phyloP scores from a whole-genome alignment of 2,113 vertebrate species.

The Xiphophorus couchianus region DNA sequence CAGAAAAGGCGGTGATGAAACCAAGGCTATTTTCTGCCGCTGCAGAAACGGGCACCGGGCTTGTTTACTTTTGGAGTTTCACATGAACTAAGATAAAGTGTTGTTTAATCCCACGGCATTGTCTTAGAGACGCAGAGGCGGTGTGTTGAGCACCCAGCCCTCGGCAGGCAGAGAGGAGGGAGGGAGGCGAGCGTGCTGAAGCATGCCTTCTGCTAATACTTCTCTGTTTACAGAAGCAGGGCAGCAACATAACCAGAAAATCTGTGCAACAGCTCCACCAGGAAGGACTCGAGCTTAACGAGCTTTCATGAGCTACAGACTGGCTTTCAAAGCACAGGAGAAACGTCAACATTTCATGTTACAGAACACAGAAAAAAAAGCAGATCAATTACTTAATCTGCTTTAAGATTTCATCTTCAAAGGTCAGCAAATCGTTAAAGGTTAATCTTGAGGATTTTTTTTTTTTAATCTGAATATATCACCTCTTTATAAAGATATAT shows the following conservation, averaged over 20 bases:
- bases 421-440: neutral
- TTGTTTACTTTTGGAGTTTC: slow-evolving; percentile 44
- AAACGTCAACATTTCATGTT: neutral
- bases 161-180: neutral
- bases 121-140: slow-evolving; percentile 34
- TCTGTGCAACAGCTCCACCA: neutral
- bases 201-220: slow-evolving; percentile 42
- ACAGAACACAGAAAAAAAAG: neutral
- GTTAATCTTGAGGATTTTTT: no score
- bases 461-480: neutral
- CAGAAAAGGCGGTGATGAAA: slow-evolving; percentile 7
- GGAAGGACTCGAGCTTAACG: neutral
- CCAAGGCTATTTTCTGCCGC: slow-evolving; percentile 6
- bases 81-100: neutral
- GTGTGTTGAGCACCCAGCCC: slow-evolving; percentile 20
- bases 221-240: slow-evolving; percentile 37
- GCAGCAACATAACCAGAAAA: slow-evolving; percentile 10
- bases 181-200: slow-evolving; percentile 38
- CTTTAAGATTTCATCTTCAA: neutral
- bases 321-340: neutral
- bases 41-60: slow-evolving; percentile 20
- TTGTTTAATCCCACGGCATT: slow-evolving; percentile 13
- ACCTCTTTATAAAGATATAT: neutral
- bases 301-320: neutral
- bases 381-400: neutral